A percentile compares a stretch with the other conserved stretches of the same genome.
phyloP scores from a whole-genome alignment of 2,797 vertebrate species.

The Rallus crepitans region DNA sequence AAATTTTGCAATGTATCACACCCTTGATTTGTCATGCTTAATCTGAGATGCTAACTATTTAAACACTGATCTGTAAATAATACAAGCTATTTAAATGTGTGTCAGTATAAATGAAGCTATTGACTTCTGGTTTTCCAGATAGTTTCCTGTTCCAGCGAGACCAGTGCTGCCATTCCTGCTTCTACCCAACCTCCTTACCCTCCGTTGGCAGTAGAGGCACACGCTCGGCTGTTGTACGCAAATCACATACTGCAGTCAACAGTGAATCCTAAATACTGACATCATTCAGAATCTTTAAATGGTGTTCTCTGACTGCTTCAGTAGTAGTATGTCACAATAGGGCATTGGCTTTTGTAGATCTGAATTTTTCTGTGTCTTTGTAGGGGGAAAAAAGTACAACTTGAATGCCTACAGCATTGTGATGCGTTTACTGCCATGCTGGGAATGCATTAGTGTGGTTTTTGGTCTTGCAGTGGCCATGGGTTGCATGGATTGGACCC shows the following conservation, averaged over 20 bases:
- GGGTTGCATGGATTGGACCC: neutral
- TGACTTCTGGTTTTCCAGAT: neutral
- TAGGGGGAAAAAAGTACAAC: neutral
- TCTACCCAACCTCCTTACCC: neutral
- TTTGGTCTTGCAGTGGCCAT: neutral
- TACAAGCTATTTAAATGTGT: neutral
- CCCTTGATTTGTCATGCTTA: neutral
- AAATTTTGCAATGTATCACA: neutral
- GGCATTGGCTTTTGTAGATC: neutral
- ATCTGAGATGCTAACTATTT: neutral
- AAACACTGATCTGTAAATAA: neutral
- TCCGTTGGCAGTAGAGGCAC: neutral
- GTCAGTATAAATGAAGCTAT: neutral
- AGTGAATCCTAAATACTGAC: neutral
- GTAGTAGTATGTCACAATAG: neutral
- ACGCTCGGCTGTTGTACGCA: rapidly evolving
- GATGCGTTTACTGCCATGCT: neutral
- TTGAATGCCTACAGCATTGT: neutral
- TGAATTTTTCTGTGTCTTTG: neutral
- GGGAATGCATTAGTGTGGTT: neutral
- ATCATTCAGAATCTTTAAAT: neutral
- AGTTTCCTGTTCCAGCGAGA: neutral
- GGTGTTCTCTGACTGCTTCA: neutral
- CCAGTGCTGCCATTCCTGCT: neutral
- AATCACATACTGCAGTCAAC: neutral